A percentile compares a stretch with the other conserved stretches of the same genome.
These are phyloP conservation scores for Aix galericulata DNA, from an alignment of 2,113 vertebrate species.

Conservation along the genomic window DNA sequence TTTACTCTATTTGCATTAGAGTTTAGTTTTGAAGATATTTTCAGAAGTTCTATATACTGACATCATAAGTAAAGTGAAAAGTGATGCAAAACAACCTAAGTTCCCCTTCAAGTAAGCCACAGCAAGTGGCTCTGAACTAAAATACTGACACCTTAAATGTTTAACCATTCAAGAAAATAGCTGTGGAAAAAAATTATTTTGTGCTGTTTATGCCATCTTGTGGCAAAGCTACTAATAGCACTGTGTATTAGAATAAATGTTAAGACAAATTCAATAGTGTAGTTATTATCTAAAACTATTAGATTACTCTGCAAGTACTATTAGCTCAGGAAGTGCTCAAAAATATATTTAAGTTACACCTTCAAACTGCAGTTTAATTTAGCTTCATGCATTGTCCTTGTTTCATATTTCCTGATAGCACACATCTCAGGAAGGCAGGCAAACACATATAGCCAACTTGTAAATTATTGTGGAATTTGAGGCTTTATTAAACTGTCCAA, in stretches of 20 bases:
- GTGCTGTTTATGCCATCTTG: slow-evolving; percentile 52
- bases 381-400: background rate
- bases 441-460: background rate
- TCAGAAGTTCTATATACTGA: background rate
- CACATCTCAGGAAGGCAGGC: background rate
- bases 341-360: background rate
- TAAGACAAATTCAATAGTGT: background rate
- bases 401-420: background rate
- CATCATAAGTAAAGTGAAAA: background rate
- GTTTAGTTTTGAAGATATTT: background rate
- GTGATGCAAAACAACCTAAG: background rate
- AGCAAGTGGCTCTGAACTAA: background rate
- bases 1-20: background rate
- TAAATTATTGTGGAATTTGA: background rate
- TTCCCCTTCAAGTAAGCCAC: background rate
- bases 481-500: background rate
- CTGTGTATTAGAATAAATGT: background rate
- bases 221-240: slow-evolving; percentile 31
- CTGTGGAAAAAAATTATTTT: background rate
- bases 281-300: background rate
- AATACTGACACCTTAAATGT: background rate
- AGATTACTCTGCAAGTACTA: background rate
- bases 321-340: background rate
- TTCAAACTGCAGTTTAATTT: background rate
- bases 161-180: background rate